A percentile compares a stretch with the other conserved stretches of the same genome.
Evolutionary conservation across 2,113 vertebrate species (phyloP).

Genomic region (Vulpes vulpes): DNA sequence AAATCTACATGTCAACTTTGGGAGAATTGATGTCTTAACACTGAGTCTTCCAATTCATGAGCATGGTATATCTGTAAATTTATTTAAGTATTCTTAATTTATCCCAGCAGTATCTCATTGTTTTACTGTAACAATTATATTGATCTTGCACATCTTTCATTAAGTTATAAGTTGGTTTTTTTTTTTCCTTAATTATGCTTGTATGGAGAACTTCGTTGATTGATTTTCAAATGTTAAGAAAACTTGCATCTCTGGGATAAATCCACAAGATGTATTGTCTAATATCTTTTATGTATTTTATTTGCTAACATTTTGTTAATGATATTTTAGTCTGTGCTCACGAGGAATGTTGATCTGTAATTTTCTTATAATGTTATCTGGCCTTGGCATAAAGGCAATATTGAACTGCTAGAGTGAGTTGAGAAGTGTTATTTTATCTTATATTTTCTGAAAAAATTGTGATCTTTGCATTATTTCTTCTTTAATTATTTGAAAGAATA

Average conservation of each 20-base stretch:
- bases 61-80: not conserved
- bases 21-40: not conserved
- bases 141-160: not conserved
- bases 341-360: not conserved
- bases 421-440: not conserved
- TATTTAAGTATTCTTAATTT: not conserved
- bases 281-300: conserved; percentile 15
- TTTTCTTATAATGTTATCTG: not conserved
- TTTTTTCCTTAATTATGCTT: not conserved
- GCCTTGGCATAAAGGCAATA: not conserved
- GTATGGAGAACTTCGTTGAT: not conserved
- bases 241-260: not conserved
- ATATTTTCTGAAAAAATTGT: not conserved
- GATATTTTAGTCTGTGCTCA: not conserved
- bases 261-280: not conserved
- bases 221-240: not conserved
- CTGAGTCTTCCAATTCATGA: not conserved
- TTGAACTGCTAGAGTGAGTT: not conserved
- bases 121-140: not conserved
- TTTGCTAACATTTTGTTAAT: not conserved
- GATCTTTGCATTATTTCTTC: not conserved
- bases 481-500: conserved; percentile 27
- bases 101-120: not conserved
- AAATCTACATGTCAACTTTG: not conserved
- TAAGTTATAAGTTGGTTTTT: not conserved